These are phyloP conservation scores for Rhagoletis pomonella DNA, from an alignment of 1,140 invertebrate species.

Conservation along the genomic window DNA sequence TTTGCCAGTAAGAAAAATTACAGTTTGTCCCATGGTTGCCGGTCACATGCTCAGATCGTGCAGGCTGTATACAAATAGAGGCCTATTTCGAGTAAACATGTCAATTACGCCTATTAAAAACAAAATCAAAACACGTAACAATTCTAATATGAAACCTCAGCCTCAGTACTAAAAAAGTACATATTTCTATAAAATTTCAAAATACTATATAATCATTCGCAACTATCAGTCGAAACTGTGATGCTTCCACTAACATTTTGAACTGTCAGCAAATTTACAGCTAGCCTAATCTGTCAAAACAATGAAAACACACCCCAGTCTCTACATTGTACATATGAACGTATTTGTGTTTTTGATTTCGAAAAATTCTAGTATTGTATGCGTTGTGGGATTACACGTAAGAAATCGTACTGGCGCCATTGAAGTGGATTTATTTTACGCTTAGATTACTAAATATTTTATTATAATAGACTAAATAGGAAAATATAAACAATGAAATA, in stretches of 20 bases:
- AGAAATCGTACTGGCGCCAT: conserved; percentile 2
- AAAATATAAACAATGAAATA: conserved; percentile 38
- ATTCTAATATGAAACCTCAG: not conserved
- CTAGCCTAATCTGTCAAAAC: not conserved
- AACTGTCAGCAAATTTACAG: conserved; percentile 37
- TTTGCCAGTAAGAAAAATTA: too few relatives aligned
- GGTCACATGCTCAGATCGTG: too few relatives aligned
- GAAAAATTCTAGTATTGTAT: not conserved
- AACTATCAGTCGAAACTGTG: not conserved
- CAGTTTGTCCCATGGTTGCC: too few relatives aligned
- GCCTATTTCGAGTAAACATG: too few relatives aligned
- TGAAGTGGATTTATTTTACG: not conserved
- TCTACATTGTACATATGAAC: too few relatives aligned
- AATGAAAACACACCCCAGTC: not conserved
- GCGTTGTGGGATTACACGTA: too few relatives aligned
- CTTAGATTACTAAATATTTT: not conserved
- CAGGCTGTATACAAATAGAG: too few relatives aligned
- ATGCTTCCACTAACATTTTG: conserved; percentile 17
- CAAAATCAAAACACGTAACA: too few relatives aligned
- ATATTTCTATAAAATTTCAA: too few relatives aligned
- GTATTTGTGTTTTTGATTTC: too few relatives aligned
- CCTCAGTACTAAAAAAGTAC: not conserved
- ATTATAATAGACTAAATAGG: not conserved
- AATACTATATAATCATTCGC: not conserved
- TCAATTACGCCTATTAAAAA: too few relatives aligned